A percentile compares a stretch with the other conserved stretches of the same genome.
Evolutionary conservation across 35 echinoderm and acorn worm species (phyloP).

Genomic region (Ophioderma brevispina): DNA sequence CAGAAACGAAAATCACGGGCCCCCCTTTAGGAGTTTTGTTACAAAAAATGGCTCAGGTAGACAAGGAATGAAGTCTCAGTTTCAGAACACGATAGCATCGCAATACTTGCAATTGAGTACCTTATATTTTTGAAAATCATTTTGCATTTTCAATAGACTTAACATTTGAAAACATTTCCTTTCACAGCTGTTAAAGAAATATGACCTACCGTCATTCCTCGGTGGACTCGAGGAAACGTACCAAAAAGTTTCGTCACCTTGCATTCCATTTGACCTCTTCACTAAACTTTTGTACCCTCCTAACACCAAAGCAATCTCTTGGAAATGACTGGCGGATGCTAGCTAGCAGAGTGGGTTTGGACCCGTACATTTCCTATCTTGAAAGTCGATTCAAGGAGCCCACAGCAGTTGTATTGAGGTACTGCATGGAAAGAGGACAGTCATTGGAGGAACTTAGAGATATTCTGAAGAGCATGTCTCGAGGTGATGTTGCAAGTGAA

Average conservation of each 20-base stretch:
- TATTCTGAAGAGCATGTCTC: neutral
- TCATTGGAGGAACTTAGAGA: neutral
- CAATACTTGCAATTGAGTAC: no score
- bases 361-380: neutral
- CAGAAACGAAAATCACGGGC: no score
- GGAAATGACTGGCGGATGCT: neutral
- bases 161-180: no score
- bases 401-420: neutral
- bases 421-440: neutral
- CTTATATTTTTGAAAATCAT: no score
- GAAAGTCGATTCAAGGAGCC: neutral
- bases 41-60: no score
- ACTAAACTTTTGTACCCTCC: neutral
- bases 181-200: neutral
- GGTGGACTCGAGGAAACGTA: neutral
- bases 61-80: no score
- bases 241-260: neutral
- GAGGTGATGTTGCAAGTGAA: neutral
- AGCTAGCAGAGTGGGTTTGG: neutral
- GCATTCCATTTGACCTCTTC: neutral
- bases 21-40: no score
- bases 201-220: neutral
- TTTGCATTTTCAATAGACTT: no score
- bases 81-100: no score
- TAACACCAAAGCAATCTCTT: neutral